Conservation (phyloP, 2,113 vertebrate genomes). For the Malurus elegans region DNA sequence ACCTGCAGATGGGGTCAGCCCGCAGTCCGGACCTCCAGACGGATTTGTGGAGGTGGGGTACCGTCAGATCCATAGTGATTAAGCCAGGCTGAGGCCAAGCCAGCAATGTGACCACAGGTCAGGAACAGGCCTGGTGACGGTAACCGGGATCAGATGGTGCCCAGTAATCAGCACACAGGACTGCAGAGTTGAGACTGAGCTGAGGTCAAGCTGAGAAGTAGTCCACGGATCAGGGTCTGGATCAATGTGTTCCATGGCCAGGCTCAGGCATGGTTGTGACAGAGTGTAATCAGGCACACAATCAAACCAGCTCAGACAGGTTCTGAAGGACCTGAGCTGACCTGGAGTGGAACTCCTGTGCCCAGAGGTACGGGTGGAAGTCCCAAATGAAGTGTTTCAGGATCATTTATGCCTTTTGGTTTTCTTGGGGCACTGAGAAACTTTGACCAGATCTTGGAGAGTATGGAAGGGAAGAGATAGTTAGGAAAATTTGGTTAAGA, state of each 20-base stretch:
- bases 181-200: not conserved
- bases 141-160: not conserved
- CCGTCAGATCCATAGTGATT: not conserved
- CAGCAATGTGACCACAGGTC: not conserved
- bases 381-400: not conserved
- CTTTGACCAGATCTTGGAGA: not conserved
- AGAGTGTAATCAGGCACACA: conserved; percentile 21
- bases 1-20: not conserved
- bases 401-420: not conserved
- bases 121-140: not conserved
- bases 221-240: conserved; percentile 2
- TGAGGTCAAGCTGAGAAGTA: conserved; percentile 15
- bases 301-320: conserved; percentile 34
- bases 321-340: not conserved
- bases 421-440: not conserved
- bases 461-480: not conserved
- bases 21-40: not conserved
- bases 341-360: not conserved
- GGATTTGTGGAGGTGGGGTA: not conserved
- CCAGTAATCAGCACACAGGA: not conserved
- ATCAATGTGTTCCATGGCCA: conserved; percentile 42
- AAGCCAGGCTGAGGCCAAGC: not conserved
- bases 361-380: fast-evolving
- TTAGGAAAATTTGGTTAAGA: not conserved
- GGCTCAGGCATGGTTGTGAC: conserved; percentile 6